Evolutionary conservation across 2,113 vertebrate species (phyloP).

Genomic region (Puffinus mauretanicus): DNA sequence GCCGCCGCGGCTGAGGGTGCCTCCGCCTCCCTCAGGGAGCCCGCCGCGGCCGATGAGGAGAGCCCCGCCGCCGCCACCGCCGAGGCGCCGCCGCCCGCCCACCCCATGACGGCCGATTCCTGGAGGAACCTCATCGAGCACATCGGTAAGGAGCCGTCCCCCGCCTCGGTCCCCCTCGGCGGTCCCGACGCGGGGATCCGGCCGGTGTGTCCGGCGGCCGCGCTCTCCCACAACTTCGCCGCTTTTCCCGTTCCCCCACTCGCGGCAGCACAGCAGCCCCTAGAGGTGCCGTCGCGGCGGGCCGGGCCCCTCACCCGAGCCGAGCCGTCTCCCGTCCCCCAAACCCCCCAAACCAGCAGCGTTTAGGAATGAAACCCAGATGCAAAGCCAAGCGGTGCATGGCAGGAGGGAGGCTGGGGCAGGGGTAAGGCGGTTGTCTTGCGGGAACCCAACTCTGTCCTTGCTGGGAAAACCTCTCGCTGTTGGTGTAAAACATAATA

Average conservation of each 20-base stretch:
- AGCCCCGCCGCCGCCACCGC: constrained; percentile 59
- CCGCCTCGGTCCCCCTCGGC: too few species aligned
- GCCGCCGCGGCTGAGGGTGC: not conserved
- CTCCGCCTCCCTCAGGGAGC: constrained; percentile 29
- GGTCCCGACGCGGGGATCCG: not conserved
- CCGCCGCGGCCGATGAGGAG: constrained; percentile 63
- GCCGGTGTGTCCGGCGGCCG: not conserved
- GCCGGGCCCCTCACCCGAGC: not conserved
- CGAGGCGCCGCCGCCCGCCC: constrained; percentile 61
- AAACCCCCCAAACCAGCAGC: not conserved
- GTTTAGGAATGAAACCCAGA: not conserved
- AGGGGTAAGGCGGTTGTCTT: not conserved
- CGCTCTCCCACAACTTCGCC: not conserved
- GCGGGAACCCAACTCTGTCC: not conserved
- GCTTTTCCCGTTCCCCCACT: not conserved
- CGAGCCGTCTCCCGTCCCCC: not conserved
- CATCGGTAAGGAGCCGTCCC: constrained; percentile 68
- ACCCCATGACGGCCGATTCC: constrained; percentile 76
- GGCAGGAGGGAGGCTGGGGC: not conserved
- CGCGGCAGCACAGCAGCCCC: not conserved
- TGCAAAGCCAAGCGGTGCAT: not conserved
- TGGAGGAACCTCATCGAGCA: constrained; percentile 80
- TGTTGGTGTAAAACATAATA: not conserved
- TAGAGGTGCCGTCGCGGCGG: not conserved
- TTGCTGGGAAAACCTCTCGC: too few species aligned